These are phyloP conservation scores for Agrenia bidenticulata DNA, from an alignment of 2,888 invertebrate species.

Conservation along the genomic window DNA sequence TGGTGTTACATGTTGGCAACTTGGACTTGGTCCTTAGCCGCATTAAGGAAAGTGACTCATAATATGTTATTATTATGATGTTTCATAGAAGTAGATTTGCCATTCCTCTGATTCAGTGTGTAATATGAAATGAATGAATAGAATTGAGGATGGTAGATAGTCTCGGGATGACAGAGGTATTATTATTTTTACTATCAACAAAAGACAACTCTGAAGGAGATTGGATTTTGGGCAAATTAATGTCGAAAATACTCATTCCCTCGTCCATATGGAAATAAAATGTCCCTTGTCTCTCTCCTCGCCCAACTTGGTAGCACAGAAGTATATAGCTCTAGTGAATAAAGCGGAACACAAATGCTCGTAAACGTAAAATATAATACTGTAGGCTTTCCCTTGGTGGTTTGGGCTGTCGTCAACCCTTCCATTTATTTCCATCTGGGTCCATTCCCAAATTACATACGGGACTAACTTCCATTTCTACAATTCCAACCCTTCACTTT, in stretches of 20 bases:
- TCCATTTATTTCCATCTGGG: slow-evolving; percentile 23
- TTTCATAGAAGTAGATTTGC: too few species aligned
- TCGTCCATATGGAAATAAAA: slow-evolving; percentile 20
- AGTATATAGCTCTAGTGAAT: slow-evolving; percentile 4
- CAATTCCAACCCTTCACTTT: slow-evolving; percentile 19
- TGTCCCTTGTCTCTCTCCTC: slow-evolving; percentile 3
- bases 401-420: slow-evolving; percentile 19
- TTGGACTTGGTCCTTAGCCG: too few species aligned
- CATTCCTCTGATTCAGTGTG: not conserved
- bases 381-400: slow-evolving; percentile 18
- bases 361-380: slow-evolving; percentile 8
- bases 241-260: slow-evolving; percentile 2
- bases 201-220: slow-evolving; percentile 14
- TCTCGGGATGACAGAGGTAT: slow-evolving; percentile 11
- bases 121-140: not conserved
- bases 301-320: not conserved
- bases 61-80: too few species aligned
- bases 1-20: too few species aligned
- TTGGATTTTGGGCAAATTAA: slow-evolving; percentile 21
- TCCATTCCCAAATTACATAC: slow-evolving; percentile 20
- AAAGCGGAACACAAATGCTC: not conserved
- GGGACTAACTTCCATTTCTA: slow-evolving; percentile 12
- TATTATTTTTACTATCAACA: slow-evolving; percentile 21
- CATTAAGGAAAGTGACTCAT: too few species aligned
- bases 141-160: not conserved